Evolutionary conservation across 2,113 vertebrate species (phyloP), one percentile per base, ranked within the genome.

Genomic region (Ranitomeya imitator): DNA sequence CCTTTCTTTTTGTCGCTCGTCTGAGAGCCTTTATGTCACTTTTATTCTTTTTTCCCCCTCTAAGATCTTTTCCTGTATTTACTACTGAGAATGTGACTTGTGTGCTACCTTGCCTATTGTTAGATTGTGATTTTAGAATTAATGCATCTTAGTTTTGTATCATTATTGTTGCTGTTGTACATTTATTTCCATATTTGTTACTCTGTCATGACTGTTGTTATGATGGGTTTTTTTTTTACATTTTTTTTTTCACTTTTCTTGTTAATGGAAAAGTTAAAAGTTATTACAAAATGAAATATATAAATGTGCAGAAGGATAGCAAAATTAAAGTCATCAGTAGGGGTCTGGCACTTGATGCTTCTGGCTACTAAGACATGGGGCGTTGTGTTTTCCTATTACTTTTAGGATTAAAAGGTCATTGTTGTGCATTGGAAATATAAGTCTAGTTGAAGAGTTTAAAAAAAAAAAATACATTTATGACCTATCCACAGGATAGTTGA

Each of bases 21-120:
- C 79, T 61, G 14, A 82, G 54, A 82, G 26, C 79, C 59, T 81
- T 81, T 81, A 81, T 80, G 79, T 60, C 2, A 16, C 55, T 80
- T 80, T 81, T 60, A 81, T 61, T 31, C 23, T 45, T 37, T 61
- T 37, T 82, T 63, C 45, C 21, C 7, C 15, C 77, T 57, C 6
- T n/a, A 37, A 45, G 31, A 19, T 21, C 18, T 61, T 82, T 61
- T 61, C 15, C 4, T 63, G 15, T 45, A 21, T 63, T 31, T 45
- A 60, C 59, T 61, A 19, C 16, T 0, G 4, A n/a, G 26, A 81
- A 37, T 60, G 9, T 82, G 74, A 77, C 31, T 21, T 51, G 11
- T 19, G 2, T 3, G 18, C 37, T 21, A 37, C 69, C 69, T 37
- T 73, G 13, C 26, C 69, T 16, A 37, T 37, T 15, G 26, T 73